Evolutionary conservation across 1,140 invertebrate species (phyloP).

Genomic region (Gryllus bimaculatus): DNA sequence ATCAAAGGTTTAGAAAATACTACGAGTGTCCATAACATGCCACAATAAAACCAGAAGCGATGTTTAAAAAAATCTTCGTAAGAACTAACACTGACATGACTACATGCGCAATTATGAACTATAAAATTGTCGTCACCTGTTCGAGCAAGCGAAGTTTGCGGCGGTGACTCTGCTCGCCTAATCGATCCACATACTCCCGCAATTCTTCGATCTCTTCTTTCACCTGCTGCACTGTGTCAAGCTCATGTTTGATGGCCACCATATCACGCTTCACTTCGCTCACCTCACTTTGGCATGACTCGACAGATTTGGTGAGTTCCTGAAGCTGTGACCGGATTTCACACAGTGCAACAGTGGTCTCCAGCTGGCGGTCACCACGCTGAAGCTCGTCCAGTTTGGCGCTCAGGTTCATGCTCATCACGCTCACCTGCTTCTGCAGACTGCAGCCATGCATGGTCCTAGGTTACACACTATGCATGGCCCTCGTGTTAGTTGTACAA

Average conservation of each 20-base stretch:
- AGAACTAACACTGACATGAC: no score
- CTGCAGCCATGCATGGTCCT: conserved; percentile 37
- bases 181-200: conserved; percentile 77
- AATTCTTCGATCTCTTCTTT: conserved; percentile 90
- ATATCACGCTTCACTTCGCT: conserved; percentile 84
- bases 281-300: conserved; percentile 86
- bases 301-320: conserved; percentile 84
- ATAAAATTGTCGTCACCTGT: conserved; percentile 52
- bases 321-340: conserved; percentile 83
- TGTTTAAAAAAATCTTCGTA: no score
- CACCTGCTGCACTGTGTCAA: conserved; percentile 85
- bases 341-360: conserved; percentile 80
- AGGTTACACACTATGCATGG: conserved; percentile 20
- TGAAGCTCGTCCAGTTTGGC: conserved; percentile 85
- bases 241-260: conserved; percentile 85
- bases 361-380: conserved; percentile 55
- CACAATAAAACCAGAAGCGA: no score
- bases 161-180: conserved; percentile 79
- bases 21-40: no score
- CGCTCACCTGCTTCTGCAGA: conserved; percentile 91
- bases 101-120: no score
- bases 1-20: no score
- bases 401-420: conserved; percentile 90
- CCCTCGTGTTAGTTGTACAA: conserved; percentile 16
- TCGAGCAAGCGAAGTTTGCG: conserved; percentile 76